These are phyloP conservation scores for Manduca sexta DNA, from an alignment of 1,140 invertebrate species.

Conservation along the genomic window DNA sequence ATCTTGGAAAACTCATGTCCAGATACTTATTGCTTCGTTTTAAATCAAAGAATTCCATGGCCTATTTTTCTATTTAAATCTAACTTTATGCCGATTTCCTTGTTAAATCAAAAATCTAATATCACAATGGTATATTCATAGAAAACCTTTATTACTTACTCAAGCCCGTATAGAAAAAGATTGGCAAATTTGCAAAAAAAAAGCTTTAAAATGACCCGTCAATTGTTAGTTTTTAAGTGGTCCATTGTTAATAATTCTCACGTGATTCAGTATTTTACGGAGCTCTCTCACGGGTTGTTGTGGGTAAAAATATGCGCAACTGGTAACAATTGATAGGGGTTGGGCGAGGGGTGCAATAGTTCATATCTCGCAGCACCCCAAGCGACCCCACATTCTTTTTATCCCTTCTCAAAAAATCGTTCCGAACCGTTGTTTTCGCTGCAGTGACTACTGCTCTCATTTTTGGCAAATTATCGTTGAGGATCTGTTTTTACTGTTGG, in stretches of 20 bases:
- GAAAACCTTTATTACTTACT: too few relatives aligned
- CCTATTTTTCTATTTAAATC: too few relatives aligned
- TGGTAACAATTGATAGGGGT: constrained; percentile 64
- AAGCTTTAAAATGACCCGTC: too few relatives aligned
- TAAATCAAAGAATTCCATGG: too few relatives aligned
- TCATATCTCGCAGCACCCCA: constrained; percentile 51
- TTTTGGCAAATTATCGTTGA: constrained; percentile 36
- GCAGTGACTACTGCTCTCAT: constrained; percentile 47
- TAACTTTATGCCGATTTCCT: too few relatives aligned
- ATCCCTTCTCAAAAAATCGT: constrained; percentile 64
- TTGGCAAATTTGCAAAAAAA: too few relatives aligned
- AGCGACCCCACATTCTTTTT: constrained; percentile 53
- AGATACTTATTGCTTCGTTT: too few relatives aligned
- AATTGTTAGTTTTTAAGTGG: neutral
- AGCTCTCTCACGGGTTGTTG: constrained; percentile 25
- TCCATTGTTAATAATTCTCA: neutral
- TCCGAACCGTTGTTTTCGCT: constrained; percentile 48
- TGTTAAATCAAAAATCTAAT: too few relatives aligned
- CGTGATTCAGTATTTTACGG: constrained; percentile 18
- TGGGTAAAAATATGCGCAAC: constrained; percentile 60
- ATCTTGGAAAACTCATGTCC: too few relatives aligned
- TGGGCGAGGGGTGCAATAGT: constrained; percentile 41
- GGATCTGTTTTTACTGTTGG: too few relatives aligned
- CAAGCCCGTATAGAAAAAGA: too few relatives aligned
- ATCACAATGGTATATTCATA: too few relatives aligned